Conservation (phyloP, 2,888 invertebrate species). For the Ferdinandea cuprea region DNA sequence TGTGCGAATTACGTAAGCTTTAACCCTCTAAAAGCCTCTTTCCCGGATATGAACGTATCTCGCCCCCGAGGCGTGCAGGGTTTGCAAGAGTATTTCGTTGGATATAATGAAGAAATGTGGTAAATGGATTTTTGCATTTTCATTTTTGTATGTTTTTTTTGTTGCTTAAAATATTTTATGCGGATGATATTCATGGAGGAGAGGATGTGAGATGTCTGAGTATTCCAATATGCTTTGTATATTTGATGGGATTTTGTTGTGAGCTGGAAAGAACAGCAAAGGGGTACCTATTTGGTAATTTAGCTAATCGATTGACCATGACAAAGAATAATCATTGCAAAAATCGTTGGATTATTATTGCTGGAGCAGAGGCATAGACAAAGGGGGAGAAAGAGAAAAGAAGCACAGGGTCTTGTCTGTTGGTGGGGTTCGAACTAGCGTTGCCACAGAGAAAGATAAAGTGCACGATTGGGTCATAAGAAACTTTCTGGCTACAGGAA, state of each 20-base stretch:
- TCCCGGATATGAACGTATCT: not conserved
- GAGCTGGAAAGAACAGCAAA: not conserved
- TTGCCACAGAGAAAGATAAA: no score
- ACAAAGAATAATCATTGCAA: not conserved
- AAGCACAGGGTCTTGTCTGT: no score
- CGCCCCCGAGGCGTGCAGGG: no score
- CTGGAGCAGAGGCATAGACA: no score
- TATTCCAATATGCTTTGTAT: not conserved
- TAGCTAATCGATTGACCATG: slow-evolving; percentile 1
- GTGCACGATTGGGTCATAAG: no score
- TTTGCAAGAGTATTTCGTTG: no score
- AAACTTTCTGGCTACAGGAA: no score
- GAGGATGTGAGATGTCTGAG: not conserved
- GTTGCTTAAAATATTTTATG: not conserved
- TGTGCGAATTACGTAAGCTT: slow-evolving; percentile 39
- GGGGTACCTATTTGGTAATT: not conserved
- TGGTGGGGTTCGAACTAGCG: no score
- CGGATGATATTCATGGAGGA: slow-evolving; percentile 5
- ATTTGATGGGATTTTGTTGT: not conserved
- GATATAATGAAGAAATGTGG: not conserved
- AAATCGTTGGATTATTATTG: no score
- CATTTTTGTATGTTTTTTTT: not conserved
- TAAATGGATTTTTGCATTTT: slow-evolving; percentile 15
- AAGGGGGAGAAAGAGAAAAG: no score
- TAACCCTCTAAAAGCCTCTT: not conserved